Evolutionary conservation across 92 coral and sea anemone genomes (phyloP).

Genomic region (Porites rus): DNA sequence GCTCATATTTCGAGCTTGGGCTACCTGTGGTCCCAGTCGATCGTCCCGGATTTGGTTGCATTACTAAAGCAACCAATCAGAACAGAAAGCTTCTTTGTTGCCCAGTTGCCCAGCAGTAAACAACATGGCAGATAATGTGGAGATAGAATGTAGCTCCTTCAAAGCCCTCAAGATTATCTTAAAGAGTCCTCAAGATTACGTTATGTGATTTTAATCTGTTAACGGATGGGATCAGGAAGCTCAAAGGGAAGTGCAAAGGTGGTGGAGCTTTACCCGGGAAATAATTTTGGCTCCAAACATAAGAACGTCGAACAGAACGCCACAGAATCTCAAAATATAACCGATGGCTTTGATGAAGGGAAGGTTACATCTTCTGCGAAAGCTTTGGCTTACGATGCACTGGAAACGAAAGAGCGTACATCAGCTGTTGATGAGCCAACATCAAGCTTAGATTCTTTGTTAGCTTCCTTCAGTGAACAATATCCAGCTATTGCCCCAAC

Average conservation of each 20-base stretch:
- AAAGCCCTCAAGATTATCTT: no score
- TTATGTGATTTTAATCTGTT: not conserved
- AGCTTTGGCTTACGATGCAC: not conserved
- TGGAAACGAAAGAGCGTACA: not conserved
- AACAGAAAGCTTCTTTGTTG: no score
- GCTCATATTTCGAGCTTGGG: no score
- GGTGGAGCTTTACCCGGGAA: not conserved
- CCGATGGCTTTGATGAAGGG: not conserved
- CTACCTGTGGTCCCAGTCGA: no score
- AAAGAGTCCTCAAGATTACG: no score
- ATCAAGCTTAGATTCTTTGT: not conserved
- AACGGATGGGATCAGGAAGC: not conserved
- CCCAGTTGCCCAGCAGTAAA: no score
- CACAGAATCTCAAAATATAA: not conserved
- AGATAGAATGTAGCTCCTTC: no score
- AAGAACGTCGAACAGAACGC: not conserved
- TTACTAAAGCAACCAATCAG: no score
- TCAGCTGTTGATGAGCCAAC: not conserved
- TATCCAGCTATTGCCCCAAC: not conserved
- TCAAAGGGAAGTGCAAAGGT: not conserved
- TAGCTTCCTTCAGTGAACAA: conserved; percentile 9
- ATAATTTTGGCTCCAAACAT: not conserved
- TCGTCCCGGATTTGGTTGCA: no score
- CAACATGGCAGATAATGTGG: no score
- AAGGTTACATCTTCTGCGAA: not conserved